Evolutionary conservation across 2,113 vertebrate genomes (phyloP).

Genomic region (Pachyramphus minor): DNA sequence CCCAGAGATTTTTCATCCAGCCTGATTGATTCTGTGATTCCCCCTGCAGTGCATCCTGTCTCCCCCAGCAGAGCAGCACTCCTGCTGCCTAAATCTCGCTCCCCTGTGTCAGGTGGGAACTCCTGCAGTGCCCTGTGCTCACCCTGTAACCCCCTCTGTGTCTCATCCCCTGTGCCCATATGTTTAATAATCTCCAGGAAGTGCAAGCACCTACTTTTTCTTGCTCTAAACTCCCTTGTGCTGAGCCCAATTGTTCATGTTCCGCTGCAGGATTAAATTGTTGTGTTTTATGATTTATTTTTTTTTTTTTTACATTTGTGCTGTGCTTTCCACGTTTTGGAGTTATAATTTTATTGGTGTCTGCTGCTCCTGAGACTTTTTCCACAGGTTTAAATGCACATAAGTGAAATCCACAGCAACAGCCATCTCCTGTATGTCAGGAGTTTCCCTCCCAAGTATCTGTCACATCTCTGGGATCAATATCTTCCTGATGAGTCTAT

Average conservation of each 20-base stretch:
- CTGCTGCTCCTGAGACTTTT: not conserved
- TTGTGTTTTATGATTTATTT: not conserved
- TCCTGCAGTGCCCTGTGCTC: not conserved
- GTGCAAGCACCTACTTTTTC: accelerated
- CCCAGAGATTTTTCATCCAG: not conserved
- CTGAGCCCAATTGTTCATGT: not conserved
- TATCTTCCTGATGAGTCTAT: not conserved
- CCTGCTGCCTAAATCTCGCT: not conserved
- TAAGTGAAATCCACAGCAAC: not conserved
- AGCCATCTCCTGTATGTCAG: not conserved
- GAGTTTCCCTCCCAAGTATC: not conserved
- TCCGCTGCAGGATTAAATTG: not conserved
- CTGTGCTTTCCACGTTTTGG: not conserved
- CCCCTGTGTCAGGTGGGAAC: not conserved
- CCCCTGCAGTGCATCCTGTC: not conserved
- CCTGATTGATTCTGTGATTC: not conserved
- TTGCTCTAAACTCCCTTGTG: not conserved
- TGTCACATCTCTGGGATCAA: not conserved
- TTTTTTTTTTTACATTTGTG: not conserved
- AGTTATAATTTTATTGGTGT: not conserved
- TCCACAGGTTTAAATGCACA: not conserved
- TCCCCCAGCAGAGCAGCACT: accelerated
- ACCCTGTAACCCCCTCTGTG: accelerated
- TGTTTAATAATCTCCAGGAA: not conserved
- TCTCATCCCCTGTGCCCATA: accelerated